A percentile compares a stretch with the other conserved stretches of the same genome.
Conservation (phyloP, 2,113 vertebrate species). For the Willisornis vidua region DNA sequence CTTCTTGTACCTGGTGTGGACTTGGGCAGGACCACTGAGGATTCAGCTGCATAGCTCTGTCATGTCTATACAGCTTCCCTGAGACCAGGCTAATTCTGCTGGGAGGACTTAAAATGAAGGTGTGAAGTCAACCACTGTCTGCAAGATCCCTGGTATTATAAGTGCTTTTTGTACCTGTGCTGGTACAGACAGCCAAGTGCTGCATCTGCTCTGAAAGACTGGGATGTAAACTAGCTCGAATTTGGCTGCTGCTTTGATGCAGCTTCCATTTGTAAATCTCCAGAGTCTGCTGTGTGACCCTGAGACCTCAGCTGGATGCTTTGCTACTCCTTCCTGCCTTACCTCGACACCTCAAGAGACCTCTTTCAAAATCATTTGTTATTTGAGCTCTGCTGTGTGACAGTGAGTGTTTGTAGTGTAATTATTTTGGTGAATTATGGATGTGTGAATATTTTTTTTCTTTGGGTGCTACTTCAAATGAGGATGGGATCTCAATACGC, state of each 20-base stretch:
- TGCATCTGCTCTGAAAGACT: neutral
- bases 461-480: neutral
- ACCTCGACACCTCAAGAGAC: neutral
- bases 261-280: neutral
- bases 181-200: neutral
- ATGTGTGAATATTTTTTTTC: neutral
- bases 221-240: neutral
- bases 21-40: neutral
- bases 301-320: constrained; percentile 12
- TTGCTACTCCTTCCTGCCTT: neutral
- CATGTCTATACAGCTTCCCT: neutral
- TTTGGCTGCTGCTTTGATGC: neutral
- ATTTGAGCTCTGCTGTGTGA: constrained; percentile 1
- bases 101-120: neutral
- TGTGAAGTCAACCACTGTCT: neutral
- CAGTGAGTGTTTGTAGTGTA: constrained; percentile 12
- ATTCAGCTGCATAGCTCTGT: neutral
- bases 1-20: accelerated
- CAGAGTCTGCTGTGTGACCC: neutral
- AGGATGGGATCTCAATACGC: neutral
- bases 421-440: neutral
- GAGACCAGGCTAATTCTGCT: neutral
- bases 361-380: neutral
- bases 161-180: neutral
- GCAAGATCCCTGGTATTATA: neutral